Base-by-base conservation (phyloP, 2,888 invertebrate genomes). In the Tillus elongatus region DNA sequence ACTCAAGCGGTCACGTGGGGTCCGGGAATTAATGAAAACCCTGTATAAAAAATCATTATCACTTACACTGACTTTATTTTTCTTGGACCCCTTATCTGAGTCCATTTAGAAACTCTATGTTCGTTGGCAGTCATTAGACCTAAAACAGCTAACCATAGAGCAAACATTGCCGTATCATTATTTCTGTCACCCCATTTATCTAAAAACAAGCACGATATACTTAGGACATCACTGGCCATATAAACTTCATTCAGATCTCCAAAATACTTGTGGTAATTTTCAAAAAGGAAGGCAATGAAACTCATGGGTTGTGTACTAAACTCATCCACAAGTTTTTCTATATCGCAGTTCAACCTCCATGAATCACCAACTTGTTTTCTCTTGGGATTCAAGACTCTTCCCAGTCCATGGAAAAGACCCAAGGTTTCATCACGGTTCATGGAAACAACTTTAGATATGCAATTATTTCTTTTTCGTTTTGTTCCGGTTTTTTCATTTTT, bases 321-420 rank as follows among this genome's bases (percentile, higher is more conserved):
- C 49, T 75, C 75, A 40, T 77, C 75, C 3, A 81, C 73, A 24
- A 84, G 65, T 43, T 75, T 73, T 46, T 73, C 74, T 2, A 86
- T 77, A 36, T 73, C 66, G 53, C 82, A 78, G 29, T 71, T 64
- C 33, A 83, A 69, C 41, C 62, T 67, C 56, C 68, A 67, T 12
- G 50, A 59, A 8, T 47, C 44, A 15, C 54, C 56, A 47, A 64
- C 67, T 63, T 58, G 48, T 10, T 36, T 48, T 14, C 81, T 70
- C 72, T 84, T 86, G 24, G 85, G 84, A 67, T 85, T 82, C 24
- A 83, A 70, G 4, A 84, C 81, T 56, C 82, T 71, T 13, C 85
- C 85, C 11, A 86, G 68, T 1, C 81, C 81, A 64, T 85, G 85
- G 54, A 86, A 71, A 47, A 85, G 71, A 42, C 79, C 79, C 9